Conservation (phyloP, 2,113 vertebrate genomes). For the Sphaerodactylus townsendi region DNA sequence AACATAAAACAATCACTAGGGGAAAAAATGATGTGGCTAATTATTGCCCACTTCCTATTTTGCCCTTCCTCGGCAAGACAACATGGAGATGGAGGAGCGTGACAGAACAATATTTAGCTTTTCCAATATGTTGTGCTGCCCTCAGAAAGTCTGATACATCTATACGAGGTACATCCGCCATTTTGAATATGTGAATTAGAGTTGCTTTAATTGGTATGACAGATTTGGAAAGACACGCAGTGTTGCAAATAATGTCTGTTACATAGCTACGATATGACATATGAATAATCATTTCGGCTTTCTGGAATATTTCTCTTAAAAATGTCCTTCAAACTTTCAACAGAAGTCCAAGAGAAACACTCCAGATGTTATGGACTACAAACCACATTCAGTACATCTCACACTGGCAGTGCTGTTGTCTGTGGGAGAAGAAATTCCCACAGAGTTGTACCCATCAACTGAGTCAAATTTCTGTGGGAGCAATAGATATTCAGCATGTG, state of each 20-base stretch:
- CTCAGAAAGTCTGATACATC: not conserved
- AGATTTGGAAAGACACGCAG: slow-evolving; percentile 50
- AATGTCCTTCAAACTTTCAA: slow-evolving; percentile 28
- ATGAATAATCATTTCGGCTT: slow-evolving; percentile 28
- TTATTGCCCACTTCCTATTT: no score
- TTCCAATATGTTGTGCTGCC: no score
- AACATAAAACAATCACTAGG: no score
- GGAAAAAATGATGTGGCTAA: no score
- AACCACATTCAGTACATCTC: slow-evolving; percentile 15
- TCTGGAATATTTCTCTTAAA: slow-evolving; percentile 42
- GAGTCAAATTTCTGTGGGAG: not conserved
- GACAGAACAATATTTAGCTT: no score
- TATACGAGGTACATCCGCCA: not conserved
- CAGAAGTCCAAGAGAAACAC: not conserved
- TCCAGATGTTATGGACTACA: no score
- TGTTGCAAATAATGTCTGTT: slow-evolving; percentile 50
- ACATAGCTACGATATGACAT: slow-evolving; percentile 47
- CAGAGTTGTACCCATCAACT: not conserved
- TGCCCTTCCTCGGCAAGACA: no score
- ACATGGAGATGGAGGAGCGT: no score
- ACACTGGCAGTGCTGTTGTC: not conserved
- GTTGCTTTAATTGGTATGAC: slow-evolving; percentile 54
- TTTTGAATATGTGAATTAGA: slow-evolving; percentile 33
- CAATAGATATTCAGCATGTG: not conserved
- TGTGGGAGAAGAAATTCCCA: not conserved